phyloP scores from a whole-genome alignment of 2,888 invertebrate genomes.

The Phaonia tiefii region DNA sequence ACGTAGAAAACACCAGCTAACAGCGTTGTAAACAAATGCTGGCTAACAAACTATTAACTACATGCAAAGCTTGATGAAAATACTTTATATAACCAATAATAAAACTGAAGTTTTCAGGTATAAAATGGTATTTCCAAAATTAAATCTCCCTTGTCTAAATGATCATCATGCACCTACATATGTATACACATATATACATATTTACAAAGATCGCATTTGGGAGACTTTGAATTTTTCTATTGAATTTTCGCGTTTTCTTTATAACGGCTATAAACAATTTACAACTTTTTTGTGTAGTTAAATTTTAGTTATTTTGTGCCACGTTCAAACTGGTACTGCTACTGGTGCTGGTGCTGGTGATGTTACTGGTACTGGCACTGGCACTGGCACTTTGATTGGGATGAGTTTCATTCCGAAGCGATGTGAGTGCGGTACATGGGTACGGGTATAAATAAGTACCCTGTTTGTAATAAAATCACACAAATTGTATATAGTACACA shows the following conservation, averaged over 20 bases:
- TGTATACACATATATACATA: conserved; percentile 14
- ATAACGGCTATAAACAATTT: conserved; percentile 19
- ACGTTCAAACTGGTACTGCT: conserved; percentile 68
- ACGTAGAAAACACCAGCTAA: too few relatives aligned
- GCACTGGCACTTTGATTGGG: not conserved
- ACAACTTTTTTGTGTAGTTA: conserved; percentile 14
- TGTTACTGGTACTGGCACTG: conserved; percentile 1
- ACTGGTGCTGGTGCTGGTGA: conserved; percentile 31
- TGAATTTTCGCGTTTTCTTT: conserved; percentile 15
- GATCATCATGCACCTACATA: not conserved
- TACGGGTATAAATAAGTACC: not conserved
- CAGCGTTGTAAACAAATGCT: too few relatives aligned
- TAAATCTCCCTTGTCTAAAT: too few relatives aligned
- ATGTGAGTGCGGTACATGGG: not conserved
- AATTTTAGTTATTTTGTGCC: conserved; percentile 62
- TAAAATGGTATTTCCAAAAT: too few relatives aligned
- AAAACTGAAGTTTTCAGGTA: too few relatives aligned
- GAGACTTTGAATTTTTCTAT: conserved; percentile 14
- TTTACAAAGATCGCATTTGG: conserved; percentile 3
- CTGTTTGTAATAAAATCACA: conserved; percentile 28
- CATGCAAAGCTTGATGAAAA: too few relatives aligned
- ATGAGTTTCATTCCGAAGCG: not conserved
- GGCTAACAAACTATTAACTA: too few relatives aligned
- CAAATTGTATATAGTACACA: conserved; percentile 20
- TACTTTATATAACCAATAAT: too few relatives aligned